phyloP scores from a whole-genome alignment of 2,888 invertebrate species.

The Pecten maximus region DNA sequence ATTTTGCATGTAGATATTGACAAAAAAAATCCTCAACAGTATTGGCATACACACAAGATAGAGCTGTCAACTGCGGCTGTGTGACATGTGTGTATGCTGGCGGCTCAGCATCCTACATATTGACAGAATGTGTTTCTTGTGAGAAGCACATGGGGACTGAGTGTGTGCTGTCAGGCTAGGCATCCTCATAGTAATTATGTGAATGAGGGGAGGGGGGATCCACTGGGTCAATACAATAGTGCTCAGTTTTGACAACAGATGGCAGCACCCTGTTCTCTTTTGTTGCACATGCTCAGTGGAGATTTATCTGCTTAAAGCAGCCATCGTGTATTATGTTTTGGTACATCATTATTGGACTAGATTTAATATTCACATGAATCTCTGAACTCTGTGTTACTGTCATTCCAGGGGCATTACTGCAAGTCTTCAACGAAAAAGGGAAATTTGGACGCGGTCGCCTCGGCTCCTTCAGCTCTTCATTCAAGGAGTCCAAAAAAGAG shows the following conservation, averaged over 20 bases:
- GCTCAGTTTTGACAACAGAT: constrained; percentile 53
- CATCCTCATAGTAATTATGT: constrained; percentile 25
- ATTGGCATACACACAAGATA: constrained; percentile 5
- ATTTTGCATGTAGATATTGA: constrained; percentile 26
- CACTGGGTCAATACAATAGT: constrained; percentile 33
- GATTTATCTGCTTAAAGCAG: constrained; percentile 44
- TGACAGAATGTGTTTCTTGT: constrained; percentile 25
- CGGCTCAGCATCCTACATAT: not conserved
- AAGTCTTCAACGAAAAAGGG: constrained; percentile 87
- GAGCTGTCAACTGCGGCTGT: not conserved
- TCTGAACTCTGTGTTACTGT: constrained; percentile 16
- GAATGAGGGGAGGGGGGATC: constrained; percentile 18
- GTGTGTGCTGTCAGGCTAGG: not conserved
- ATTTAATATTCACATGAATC: constrained; percentile 36
- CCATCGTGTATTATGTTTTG: constrained; percentile 30
- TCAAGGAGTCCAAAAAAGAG: constrained; percentile 85
- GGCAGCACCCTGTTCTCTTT: constrained; percentile 50
- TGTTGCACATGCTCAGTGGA: constrained; percentile 61
- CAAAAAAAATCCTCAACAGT: constrained; percentile 16
- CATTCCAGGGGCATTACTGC: constrained; percentile 88
- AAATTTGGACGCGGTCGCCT: constrained; percentile 86
- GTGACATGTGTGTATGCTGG: constrained; percentile 28
- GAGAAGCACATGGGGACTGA: constrained; percentile 20
- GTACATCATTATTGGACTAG: constrained; percentile 36
- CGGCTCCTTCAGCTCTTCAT: constrained; percentile 83